These are phyloP conservation scores for Schizothorax lantsangensis DNA, from an alignment of 2,797 vertebrate genomes.

Conservation along the genomic window DNA sequence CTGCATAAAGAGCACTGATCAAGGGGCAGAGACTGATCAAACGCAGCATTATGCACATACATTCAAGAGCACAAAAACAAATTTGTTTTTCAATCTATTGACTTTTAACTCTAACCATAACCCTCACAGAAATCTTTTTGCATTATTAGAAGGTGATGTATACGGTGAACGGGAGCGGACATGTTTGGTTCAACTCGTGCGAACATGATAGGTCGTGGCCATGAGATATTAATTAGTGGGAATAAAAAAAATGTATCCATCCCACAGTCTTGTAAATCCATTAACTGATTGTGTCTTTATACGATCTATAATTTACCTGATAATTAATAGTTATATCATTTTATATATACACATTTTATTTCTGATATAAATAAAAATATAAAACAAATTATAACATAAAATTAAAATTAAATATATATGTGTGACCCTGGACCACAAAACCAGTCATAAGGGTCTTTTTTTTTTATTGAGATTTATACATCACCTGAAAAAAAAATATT, in stretches of 20 bases:
- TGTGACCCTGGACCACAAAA: too few relatives aligned
- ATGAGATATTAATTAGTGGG: neutral
- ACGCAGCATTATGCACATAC: conserved; percentile 25
- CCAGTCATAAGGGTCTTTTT: too few relatives aligned
- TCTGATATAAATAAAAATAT: neutral
- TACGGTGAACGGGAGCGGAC: neutral
- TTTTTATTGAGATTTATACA: too few relatives aligned
- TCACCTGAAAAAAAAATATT: too few relatives aligned
- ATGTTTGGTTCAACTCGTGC: neutral
- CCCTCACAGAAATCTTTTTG: neutral
- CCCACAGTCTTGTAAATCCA: too few relatives aligned
- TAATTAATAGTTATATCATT: too few relatives aligned
- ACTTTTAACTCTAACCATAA: neutral
- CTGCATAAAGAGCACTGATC: conserved; percentile 14
- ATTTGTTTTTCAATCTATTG: neutral
- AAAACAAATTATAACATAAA: too few relatives aligned
- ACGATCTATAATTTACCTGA: too few relatives aligned
- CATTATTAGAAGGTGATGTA: neutral
- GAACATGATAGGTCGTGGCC: neutral
- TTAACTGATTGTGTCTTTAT: too few relatives aligned
- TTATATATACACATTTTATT: too few relatives aligned
- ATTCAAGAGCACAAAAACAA: conserved; percentile 15
- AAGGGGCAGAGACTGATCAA: neutral
- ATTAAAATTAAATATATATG: too few relatives aligned
- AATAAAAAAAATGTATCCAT: too few relatives aligned